Percentiles rank a stretch among this genome's conserved stretches.
phyloP scores from a whole-genome alignment of 2,113 vertebrate genomes.

The Martes martes region DNA sequence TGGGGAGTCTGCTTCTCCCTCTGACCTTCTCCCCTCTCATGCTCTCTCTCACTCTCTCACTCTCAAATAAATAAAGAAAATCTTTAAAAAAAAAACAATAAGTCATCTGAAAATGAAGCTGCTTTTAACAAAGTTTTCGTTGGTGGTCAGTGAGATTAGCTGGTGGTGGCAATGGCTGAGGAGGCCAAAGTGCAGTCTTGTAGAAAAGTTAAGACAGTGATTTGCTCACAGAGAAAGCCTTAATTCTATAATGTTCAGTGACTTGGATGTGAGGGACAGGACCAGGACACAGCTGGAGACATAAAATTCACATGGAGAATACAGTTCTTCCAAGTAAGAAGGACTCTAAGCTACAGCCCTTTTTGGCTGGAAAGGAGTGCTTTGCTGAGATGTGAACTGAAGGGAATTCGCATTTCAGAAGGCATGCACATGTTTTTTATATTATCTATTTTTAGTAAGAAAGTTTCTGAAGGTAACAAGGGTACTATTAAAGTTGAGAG shows the following conservation, averaged over 20 bases:
- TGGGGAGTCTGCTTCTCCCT: no score
- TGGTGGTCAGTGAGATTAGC: background rate
- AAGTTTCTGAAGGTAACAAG: conserved; percentile 11
- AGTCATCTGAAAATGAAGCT: background rate
- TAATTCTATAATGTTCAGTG: background rate
- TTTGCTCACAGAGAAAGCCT: background rate
- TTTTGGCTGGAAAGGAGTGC: background rate
- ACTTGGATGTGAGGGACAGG: background rate
- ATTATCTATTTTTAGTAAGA: conserved; percentile 27
- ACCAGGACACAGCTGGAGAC: background rate
- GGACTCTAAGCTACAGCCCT: background rate
- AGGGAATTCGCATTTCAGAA: conserved; percentile 1
- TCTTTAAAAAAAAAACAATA: no score
- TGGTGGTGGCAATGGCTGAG: background rate
- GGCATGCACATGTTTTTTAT: background rate
- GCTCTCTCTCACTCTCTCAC: no score
- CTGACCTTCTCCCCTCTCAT: no score
- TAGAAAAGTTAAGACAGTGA: conserved; percentile 22
- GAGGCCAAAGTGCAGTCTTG: background rate
- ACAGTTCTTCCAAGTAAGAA: background rate
- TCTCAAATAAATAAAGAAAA: no score
- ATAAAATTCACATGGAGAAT: background rate
- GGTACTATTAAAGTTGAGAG: background rate
- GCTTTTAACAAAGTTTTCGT: background rate
- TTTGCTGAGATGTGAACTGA: background rate